Percentiles rank a stretch among this genome's conserved stretches.
Evolutionary conservation across 2,888 invertebrate species (phyloP).

Genomic region (Diabrotica balteata): DNA sequence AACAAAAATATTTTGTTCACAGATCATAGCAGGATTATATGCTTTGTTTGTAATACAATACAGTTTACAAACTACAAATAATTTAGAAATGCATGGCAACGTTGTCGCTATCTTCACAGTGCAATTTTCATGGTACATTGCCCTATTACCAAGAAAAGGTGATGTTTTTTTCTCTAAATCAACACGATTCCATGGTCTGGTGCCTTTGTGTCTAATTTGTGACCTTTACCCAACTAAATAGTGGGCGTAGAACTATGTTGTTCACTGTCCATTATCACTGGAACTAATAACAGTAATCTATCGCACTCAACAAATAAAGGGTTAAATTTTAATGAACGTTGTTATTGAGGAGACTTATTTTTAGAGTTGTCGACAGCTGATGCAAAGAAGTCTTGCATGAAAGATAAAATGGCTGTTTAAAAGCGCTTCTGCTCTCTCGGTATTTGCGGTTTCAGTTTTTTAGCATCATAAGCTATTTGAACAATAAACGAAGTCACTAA

Average conservation of each 20-base stretch:
- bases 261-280: slow-evolving; percentile 12
- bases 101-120: not conserved
- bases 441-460: no score
- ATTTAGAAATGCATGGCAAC: not conserved
- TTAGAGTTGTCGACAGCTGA: no score
- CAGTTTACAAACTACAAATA: no score
- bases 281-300: not conserved
- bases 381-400: no score
- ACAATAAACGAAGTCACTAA: no score
- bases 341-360: no score
- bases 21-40: no score
- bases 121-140: slow-evolving; percentile 43
- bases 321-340: not conserved
- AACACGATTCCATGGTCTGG: slow-evolving; percentile 33
- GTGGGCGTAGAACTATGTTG: slow-evolving; percentile 19
- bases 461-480: no score
- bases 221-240: slow-evolving; percentile 23
- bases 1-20: no score
- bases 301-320: not conserved
- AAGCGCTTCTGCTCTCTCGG: no score
- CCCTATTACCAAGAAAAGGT: slow-evolving; percentile 42
- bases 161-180: slow-evolving; percentile 28
- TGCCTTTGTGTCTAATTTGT: slow-evolving; percentile 28
- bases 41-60: no score
- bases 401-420: no score